Base-by-base conservation (phyloP, 2,797 vertebrate species). In the Scarus forsteni region DNA sequence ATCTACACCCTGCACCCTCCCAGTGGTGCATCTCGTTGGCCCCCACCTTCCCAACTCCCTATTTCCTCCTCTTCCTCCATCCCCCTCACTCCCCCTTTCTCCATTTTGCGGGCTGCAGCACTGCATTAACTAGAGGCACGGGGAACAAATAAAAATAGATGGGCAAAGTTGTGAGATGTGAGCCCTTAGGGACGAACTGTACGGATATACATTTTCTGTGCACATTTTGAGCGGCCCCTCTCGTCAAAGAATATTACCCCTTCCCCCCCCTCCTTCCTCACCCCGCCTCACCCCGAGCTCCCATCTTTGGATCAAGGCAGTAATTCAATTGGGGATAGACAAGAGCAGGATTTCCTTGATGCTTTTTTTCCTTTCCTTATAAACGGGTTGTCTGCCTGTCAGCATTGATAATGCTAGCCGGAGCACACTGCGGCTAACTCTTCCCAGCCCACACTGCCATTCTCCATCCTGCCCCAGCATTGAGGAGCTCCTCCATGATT, bases 301-400 rank as follows among this genome's bases (percentile, higher is more conserved):
- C 77, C 79, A 70, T 79, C 79, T 72, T 79, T 81, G 81, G 85
- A 91, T 87, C 86, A 69, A 56, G 60, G 84, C 82, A 65, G 84
- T 91, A 92, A 92, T 92, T 90, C 86, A 90, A 88, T 92, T 81
- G 90, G 88, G 89, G 85, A 85, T 85, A 87, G 89, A 88, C 83
- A 77, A 80, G 87, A 85, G 88, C 86, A 76, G 85, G 80, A 84
- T 88, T 91, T 90, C 83, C 87, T 85, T 83, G 75, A 85, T 88
- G 76, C 75, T 75, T 78, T 77, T 87, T 84, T 82, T 59, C 75
- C 85, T 74, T 73, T 79, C 62, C 77, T 65, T 75, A 89, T 89
- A 92, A 92, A 90, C 87, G 89, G 80, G 76, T 92, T 90, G 89
- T 91, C 88, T 86, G 79, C 77, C 90, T 92, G 91, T 92, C 91